phyloP scores from a whole-genome alignment of 2,113 vertebrate species.

The Anhinga anhinga region DNA sequence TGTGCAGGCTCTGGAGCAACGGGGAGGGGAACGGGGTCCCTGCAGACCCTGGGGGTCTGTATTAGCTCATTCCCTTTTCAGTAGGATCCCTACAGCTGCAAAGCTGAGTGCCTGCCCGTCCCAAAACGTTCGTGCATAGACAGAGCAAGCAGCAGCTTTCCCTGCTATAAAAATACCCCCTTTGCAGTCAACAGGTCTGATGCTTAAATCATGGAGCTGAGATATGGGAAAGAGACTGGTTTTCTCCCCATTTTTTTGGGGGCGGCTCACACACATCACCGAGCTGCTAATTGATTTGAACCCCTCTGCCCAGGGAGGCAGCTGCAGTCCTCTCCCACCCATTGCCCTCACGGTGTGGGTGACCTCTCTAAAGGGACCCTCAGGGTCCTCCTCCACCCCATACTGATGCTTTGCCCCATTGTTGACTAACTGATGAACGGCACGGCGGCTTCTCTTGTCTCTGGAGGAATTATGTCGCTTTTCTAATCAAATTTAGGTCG shows the following conservation, averaged over 20 bases:
- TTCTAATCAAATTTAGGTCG: rapidly evolving
- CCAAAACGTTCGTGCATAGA: rapidly evolving
- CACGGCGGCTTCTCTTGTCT: too few species aligned
- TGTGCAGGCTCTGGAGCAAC: not conserved
- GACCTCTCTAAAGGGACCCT: not conserved
- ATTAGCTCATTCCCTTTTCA: not conserved
- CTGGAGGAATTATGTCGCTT: rapidly evolving
- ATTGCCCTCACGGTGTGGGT: not conserved
- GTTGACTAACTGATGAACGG: too few species aligned
- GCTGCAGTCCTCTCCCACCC: not conserved
- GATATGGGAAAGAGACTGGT: rapidly evolving
- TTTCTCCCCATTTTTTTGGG: not conserved
- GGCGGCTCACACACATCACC: rapidly evolving
- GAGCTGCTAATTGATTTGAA: not conserved
- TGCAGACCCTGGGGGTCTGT: not conserved
- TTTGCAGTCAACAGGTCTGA: not conserved
- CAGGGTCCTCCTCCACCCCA: rapidly evolving
- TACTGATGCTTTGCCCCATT: not conserved
- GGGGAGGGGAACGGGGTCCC: not conserved
- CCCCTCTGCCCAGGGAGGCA: not conserved
- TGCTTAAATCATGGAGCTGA: not conserved
- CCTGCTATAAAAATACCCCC: not conserved
- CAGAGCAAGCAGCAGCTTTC: not conserved
- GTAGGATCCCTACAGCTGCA: not conserved
- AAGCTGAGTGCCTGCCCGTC: not conserved